Base-by-base conservation (phyloP, 2,797 vertebrate species). In the Holocentrus rufus region DNA sequence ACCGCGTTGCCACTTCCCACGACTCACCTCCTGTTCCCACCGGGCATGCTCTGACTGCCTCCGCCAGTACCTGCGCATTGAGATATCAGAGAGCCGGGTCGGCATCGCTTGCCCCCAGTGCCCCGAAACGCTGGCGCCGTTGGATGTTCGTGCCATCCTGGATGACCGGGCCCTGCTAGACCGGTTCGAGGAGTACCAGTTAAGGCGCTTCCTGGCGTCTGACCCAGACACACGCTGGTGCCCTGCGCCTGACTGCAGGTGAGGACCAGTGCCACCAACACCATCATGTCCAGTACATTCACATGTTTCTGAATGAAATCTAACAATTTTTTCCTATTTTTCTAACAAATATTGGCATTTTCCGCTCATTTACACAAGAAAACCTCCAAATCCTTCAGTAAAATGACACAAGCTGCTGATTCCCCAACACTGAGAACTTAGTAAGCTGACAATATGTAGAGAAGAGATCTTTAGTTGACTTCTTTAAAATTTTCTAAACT, bases 201-300 rank as follows among this genome's bases (percentile, higher is more conserved):
- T 96, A 69, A 91, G 95, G 0, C 93, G 95, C 11, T 95, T 95
- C 72, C 92, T 97, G 44, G 94, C 92, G 4, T 82, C 95, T 0
- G 96, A 96, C 66, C 94, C 95, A 0, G 90, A 95, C 74, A 95
- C 95, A 0, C 95, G 95, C 72, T 96, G 96, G 95, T 96, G 96
- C 68, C 96, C 95, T 0, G 95, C 96, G 0, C 95, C 96, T 0
- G 94, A 95, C 89, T 97, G 96, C 95, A 95, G 95, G 96, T 96
- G 83, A 85, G 90, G 56, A 10, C n/a, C 14, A 18, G 8, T 1
- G 52, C 15, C 18, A 18, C n/a, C 5, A 36, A 2, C 4, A 11
- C 69, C 18, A 62, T n/a, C 23, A 4, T 18, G 6, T 18, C 44
- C 44, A 3, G 17, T 47, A 15, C 18, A 4, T 1, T 17, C 46